phyloP scores from a whole-genome alignment of 2,888 invertebrate genomes.

The Chymomyza procnemis region DNA sequence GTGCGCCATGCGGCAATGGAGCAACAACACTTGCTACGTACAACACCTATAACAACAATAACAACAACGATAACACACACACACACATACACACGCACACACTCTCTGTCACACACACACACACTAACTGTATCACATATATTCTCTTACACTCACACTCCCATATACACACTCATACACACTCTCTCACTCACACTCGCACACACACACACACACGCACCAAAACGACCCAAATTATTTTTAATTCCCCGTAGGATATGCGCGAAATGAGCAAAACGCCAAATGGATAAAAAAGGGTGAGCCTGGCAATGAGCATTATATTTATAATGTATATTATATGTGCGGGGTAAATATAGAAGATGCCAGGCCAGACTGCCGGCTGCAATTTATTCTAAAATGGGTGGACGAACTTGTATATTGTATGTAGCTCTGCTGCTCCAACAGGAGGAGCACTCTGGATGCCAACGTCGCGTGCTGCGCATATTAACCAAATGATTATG shows the following conservation, averaged over 20 bases:
- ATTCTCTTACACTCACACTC: too few relatives aligned
- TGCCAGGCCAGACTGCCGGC: slow-evolving; percentile 13
- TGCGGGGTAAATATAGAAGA: background rate
- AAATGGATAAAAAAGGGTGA: slow-evolving; percentile 16
- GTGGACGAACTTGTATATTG: background rate
- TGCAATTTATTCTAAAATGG: slow-evolving; percentile 59
- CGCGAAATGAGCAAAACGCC: slow-evolving; percentile 43
- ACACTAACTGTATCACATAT: too few relatives aligned
- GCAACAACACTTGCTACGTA: slow-evolving; percentile 53
- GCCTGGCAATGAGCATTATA: background rate
- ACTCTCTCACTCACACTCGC: too few relatives aligned
- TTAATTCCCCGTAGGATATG: slow-evolving; percentile 69
- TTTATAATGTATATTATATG: background rate
- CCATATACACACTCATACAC: too few relatives aligned
- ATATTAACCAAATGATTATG: slow-evolving; percentile 74
- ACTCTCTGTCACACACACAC: slow-evolving; percentile 16
- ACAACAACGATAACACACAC: background rate
- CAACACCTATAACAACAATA: slow-evolving; percentile 20
- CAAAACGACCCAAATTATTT: slow-evolving; percentile 71
- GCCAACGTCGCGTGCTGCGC: slow-evolving; percentile 61
- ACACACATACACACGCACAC: too few relatives aligned
- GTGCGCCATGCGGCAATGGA: background rate
- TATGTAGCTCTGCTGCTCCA: too few relatives aligned
- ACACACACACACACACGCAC: slow-evolving; percentile 28
- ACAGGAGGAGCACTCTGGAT: background rate